phyloP scores from a whole-genome alignment of 2,797 vertebrate genomes.

The Todus mexicanus region DNA sequence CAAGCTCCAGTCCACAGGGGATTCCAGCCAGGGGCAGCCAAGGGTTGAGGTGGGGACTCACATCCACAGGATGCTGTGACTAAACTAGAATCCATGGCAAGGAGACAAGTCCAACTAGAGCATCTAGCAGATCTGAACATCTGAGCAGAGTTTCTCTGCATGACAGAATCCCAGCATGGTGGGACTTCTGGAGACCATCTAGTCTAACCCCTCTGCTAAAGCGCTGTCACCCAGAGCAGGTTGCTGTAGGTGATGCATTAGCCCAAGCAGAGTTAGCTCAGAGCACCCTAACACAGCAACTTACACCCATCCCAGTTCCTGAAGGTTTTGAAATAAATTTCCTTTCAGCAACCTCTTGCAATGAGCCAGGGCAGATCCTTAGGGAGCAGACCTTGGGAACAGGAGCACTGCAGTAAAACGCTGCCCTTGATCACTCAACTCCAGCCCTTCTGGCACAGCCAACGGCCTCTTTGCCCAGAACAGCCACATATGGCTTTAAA shows the following conservation, averaged over 20 bases:
- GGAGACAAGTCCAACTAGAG: not conserved
- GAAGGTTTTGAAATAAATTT: not conserved
- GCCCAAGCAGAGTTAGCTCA: not conserved
- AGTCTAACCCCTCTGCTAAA: not conserved
- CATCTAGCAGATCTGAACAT: no score
- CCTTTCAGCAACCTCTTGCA: not conserved
- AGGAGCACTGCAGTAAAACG: not conserved
- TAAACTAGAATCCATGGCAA: not conserved
- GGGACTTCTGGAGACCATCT: not conserved
- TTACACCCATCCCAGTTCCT: not conserved
- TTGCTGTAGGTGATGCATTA: not conserved
- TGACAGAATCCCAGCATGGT: not conserved
- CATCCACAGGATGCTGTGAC: not conserved
- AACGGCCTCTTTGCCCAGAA: not conserved
- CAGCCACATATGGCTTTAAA: not conserved
- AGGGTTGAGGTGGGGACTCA: not conserved
- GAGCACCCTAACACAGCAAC: not conserved
- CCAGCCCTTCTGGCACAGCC: not conserved
- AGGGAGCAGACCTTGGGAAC: not conserved
- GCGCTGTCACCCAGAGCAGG: not conserved
- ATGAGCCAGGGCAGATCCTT: not conserved
- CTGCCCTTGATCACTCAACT: not conserved
- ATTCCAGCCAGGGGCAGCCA: not conserved
- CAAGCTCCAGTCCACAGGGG: rapidly evolving
- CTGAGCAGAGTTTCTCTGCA: not conserved